A percentile compares a stretch with the other conserved stretches of the same genome.
Conservation (phyloP, 2,888 invertebrate species). For the Litoditis marina region DNA sequence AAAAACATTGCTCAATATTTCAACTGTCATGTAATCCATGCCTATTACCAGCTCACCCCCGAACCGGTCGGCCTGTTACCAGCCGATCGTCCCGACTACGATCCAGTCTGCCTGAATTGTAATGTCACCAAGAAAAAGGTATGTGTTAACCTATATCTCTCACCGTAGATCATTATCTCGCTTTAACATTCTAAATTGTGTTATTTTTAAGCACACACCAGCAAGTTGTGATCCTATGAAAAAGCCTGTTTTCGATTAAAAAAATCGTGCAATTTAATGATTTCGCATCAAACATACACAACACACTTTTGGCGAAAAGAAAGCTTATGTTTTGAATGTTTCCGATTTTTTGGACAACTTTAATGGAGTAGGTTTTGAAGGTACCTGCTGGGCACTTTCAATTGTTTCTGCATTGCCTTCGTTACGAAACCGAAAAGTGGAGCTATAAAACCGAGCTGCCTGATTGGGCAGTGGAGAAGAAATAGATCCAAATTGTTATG, state of each 20-base stretch:
- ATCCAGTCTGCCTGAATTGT: conserved; percentile 56
- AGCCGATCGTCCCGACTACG: conserved; percentile 44
- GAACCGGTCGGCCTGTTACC: conserved; percentile 30
- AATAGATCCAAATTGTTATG: too few relatives aligned
- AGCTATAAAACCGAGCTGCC: conserved; percentile 52
- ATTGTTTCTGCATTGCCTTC: conserved; percentile 58
- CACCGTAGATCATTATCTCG: not conserved
- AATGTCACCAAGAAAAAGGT: conserved; percentile 49
- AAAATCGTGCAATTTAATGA: too few relatives aligned
- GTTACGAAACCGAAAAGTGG: conserved; percentile 55
- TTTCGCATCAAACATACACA: too few relatives aligned
- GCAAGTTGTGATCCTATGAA: too few relatives aligned
- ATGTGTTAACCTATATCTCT: not conserved
- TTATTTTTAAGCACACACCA: too few relatives aligned
- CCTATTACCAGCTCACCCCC: conserved; percentile 6
- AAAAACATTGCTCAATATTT: not conserved
- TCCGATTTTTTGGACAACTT: not conserved
- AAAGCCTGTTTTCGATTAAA: too few relatives aligned
- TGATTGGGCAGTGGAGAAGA: conserved; percentile 48
- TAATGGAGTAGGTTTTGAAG: conserved; percentile 6
- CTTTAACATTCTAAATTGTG: too few relatives aligned
- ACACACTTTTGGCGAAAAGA: too few relatives aligned
- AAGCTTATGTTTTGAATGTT: not conserved
- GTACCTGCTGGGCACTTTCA: conserved; percentile 44
- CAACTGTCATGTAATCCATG: not conserved